Percentiles rank a stretch among this genome's conserved stretches.
Evolutionary conservation across 2,797 vertebrate species (phyloP).

Genomic region (Urophycis tenuis): DNA sequence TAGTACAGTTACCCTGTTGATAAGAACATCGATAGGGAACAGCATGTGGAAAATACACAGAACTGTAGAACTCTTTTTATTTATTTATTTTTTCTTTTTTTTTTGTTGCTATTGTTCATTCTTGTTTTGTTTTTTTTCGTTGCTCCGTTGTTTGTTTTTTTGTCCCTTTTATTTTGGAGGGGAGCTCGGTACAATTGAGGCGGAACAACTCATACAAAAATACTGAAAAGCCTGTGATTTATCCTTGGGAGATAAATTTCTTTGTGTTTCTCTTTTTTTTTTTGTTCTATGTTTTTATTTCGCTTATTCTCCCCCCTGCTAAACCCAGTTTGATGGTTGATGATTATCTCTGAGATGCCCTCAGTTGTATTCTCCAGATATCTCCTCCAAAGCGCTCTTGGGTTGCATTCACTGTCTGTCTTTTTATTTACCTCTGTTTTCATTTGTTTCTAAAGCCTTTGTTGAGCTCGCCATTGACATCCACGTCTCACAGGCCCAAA

Average conservation of each 20-base stretch:
- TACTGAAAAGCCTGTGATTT: conserved; percentile 31
- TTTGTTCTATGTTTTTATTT: not conserved
- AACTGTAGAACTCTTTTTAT: not conserved
- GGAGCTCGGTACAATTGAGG: not conserved
- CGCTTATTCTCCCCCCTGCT: not conserved
- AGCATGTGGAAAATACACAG: not conserved
- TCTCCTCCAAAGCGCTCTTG: conserved; percentile 42
- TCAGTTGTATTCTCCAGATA: conserved; percentile 41
- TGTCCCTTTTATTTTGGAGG: not conserved
- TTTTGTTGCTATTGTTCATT: not conserved
- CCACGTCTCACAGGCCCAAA: conserved; percentile 42
- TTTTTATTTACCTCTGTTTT: conserved; percentile 38
- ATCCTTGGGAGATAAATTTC: conserved; percentile 26
- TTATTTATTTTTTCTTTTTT: too few species aligned
- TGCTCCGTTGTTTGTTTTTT: not conserved
- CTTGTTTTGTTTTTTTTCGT: not conserved
- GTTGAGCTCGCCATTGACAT: conserved; percentile 43
- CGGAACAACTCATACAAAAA: not conserved
- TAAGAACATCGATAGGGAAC: not conserved
- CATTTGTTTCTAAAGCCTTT: conserved; percentile 41
- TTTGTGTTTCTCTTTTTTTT: conserved; percentile 39
- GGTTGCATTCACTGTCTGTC: conserved; percentile 19
- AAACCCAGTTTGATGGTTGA: conserved; percentile 12
- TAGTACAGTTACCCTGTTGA: not conserved
- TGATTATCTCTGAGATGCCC: conserved; percentile 34